Percentiles rank a stretch among this genome's conserved stretches.
Evolutionary conservation across 2,113 vertebrate genomes (phyloP).

Genomic region (Donacobius atricapilla): DNA sequence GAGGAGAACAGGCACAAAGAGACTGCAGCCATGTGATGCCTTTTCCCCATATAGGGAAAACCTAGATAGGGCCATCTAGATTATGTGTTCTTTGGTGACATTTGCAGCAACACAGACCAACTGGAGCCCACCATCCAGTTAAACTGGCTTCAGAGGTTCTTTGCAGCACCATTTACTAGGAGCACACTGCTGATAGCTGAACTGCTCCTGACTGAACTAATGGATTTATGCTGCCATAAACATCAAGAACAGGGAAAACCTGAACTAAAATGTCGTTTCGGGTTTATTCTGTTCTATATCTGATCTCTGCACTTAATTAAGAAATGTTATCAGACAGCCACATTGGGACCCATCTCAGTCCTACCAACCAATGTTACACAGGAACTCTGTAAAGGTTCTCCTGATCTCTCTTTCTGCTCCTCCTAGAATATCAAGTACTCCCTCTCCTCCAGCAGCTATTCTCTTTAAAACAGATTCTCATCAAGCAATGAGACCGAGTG

Average conservation of each 20-base stretch:
- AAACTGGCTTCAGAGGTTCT: background rate
- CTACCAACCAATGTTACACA: background rate
- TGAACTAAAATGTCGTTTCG: background rate
- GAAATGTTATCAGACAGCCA: background rate
- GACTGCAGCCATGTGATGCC: background rate
- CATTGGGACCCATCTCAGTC: background rate
- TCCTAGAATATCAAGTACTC: background rate
- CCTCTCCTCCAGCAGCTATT: background rate
- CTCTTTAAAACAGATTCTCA: background rate
- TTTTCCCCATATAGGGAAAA: background rate
- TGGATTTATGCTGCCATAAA: background rate
- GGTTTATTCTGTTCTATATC: background rate
- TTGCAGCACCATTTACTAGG: background rate
- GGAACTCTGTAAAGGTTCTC: background rate
- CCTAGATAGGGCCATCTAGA: background rate
- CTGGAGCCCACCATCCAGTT: background rate
- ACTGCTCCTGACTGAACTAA: background rate
- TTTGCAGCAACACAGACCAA: background rate
- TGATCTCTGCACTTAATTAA: slow-evolving; percentile 33
- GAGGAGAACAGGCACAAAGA: background rate
- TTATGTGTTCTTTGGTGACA: background rate
- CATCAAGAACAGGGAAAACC: slow-evolving; percentile 10
- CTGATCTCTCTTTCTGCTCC: background rate
- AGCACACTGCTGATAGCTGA: background rate
- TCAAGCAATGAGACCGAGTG: background rate